Conservation (phyloP, 2,113 vertebrate species). For the Ageneiosus marmoratus region DNA sequence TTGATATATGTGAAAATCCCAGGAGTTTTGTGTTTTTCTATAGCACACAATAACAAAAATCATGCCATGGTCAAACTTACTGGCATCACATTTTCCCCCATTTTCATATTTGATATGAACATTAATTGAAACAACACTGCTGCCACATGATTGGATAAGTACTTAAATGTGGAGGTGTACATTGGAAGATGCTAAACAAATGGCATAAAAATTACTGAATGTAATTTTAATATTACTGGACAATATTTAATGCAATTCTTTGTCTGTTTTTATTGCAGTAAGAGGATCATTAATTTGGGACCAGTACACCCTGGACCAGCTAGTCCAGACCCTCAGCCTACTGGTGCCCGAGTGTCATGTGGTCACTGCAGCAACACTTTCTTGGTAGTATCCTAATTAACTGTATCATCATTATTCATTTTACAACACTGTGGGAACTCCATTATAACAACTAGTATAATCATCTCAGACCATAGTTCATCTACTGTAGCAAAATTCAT, state of each 20-base stretch:
- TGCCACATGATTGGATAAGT: not conserved
- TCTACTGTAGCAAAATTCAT: not conserved
- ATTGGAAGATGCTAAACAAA: not conserved
- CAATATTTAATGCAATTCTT: not conserved
- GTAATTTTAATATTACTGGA: not conserved
- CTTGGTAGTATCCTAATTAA: slow-evolving; percentile 71
- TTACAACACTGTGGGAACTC: not conserved
- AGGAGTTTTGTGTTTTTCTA: not conserved
- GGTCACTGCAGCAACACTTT: slow-evolving; percentile 94
- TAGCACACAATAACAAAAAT: not conserved
- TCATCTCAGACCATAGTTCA: too few relatives aligned
- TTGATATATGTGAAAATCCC: not conserved
- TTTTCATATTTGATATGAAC: not conserved
- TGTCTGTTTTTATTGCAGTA: slow-evolving; percentile 67
- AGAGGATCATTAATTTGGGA: slow-evolving; percentile 91
- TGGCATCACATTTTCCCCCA: not conserved
- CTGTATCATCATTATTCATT: not conserved
- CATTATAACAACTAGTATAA: not conserved
- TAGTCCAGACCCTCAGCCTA: slow-evolving; percentile 87
- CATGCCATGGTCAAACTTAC: not conserved
- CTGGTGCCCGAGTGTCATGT: slow-evolving; percentile 86
- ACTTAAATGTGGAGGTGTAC: not conserved
- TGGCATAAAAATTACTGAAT: not conserved
- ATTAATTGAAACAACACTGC: not conserved
- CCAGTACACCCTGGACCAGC: slow-evolving; percentile 87